These are phyloP conservation scores for Orchesellides sinensis DNA, from an alignment of 2,888 invertebrate species.

Conservation along the genomic window DNA sequence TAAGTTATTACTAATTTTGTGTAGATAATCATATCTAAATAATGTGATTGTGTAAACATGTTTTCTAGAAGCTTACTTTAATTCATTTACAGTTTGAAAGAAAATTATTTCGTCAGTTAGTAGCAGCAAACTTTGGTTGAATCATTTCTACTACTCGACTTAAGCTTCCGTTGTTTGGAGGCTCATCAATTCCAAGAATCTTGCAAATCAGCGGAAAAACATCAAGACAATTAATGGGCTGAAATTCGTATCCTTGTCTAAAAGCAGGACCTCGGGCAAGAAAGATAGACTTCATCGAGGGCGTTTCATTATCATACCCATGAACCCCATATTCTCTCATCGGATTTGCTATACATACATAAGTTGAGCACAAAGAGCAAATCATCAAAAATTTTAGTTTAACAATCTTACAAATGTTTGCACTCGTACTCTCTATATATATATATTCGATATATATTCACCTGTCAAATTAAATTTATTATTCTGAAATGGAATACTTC, in stretches of 20 bases:
- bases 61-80: not conserved
- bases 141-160: slow-evolving; percentile 23
- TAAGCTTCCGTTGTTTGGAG: slow-evolving; percentile 79
- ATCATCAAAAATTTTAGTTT: not conserved
- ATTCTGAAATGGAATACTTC: slow-evolving; percentile 77
- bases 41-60: not conserved
- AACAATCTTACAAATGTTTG: slow-evolving; percentile 67
- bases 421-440: slow-evolving; percentile 80
- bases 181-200: slow-evolving; percentile 79
- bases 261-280: slow-evolving; percentile 84
- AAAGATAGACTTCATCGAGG: slow-evolving; percentile 84
- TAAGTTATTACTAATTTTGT: too few species aligned
- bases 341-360: slow-evolving; percentile 81
- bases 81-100: not conserved
- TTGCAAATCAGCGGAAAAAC: slow-evolving; percentile 82
- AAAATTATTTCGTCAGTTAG: not conserved
- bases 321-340: slow-evolving; percentile 80
- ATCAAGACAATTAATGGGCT: slow-evolving; percentile 82
- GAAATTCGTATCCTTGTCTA: slow-evolving; percentile 75
- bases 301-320: slow-evolving; percentile 82
- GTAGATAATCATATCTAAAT: not conserved
- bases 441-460: slow-evolving; percentile 80
- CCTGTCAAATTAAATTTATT: slow-evolving; percentile 78
- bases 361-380: slow-evolving; percentile 78
- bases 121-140: slow-evolving; percentile 66